Percentiles rank a stretch among this genome's conserved stretches.
Evolutionary conservation across 1,140 invertebrate genomes (phyloP).

Genomic region (Lasioglossum baleicum): DNA sequence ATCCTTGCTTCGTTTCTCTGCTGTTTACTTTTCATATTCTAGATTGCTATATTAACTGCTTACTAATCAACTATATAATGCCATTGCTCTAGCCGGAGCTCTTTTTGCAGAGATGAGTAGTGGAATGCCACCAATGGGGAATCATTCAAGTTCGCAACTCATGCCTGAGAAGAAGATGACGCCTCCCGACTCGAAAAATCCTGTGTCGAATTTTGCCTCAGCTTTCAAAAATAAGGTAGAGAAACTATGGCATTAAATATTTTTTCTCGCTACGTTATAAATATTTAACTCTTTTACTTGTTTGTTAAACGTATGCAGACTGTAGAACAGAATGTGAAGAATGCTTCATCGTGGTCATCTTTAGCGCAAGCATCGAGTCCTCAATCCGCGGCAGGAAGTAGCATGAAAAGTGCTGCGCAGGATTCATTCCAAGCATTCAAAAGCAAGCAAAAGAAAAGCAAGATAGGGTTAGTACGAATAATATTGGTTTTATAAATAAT

Average conservation of each 20-base stretch:
- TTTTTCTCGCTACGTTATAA: no score
- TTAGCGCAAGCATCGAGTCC: constrained; percentile 90
- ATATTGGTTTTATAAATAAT: no score
- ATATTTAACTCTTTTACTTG: no score
- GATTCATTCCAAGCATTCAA: constrained; percentile 90
- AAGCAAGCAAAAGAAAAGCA: constrained; percentile 97
- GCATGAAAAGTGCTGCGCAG: constrained; percentile 82
- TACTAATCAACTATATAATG: constrained; percentile 68
- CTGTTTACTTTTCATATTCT: no score
- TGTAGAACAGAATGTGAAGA: constrained; percentile 89
- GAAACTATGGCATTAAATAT: no score
- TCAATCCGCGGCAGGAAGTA: constrained; percentile 80
- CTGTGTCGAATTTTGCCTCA: constrained; percentile 83
- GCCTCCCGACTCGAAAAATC: constrained; percentile 79
- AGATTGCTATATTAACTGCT: constrained; percentile 63
- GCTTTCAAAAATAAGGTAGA: constrained; percentile 84
- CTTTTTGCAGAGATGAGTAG: constrained; percentile 78
- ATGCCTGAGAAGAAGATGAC: constrained; percentile 76
- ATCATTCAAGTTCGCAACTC: constrained; percentile 71
- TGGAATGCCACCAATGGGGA: constrained; percentile 73
- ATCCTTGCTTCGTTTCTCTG: no score
- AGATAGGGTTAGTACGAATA: constrained; percentile 84
- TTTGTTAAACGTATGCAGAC: no score
- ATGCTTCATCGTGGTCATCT: constrained; percentile 95
- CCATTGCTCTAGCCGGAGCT: constrained; percentile 74